Conservation (phyloP, 2,888 invertebrate species). For the Chalcosyrphus nemorum region DNA sequence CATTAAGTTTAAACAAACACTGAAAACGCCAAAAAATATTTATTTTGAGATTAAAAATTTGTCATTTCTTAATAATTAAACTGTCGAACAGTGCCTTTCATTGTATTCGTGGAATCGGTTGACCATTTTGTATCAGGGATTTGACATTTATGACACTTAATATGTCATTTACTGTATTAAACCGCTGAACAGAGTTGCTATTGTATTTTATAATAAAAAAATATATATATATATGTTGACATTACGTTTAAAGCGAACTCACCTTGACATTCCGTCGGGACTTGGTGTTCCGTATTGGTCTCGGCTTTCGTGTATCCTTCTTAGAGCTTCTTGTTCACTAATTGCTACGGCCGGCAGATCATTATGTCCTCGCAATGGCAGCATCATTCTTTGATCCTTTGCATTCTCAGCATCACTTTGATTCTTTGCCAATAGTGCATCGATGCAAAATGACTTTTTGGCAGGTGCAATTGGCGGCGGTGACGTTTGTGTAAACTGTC, state of each 20-base stretch:
- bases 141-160: background rate
- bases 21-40: too few species aligned
- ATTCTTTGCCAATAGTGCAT: slow-evolving; percentile 89
- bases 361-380: slow-evolving; percentile 41
- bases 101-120: background rate
- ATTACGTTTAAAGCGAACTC: slow-evolving; percentile 14
- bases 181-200: background rate
- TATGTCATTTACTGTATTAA: too few species aligned
- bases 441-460: slow-evolving; percentile 94
- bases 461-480: slow-evolving; percentile 75
- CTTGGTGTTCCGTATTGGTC: slow-evolving; percentile 81
- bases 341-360: slow-evolving; percentile 76
- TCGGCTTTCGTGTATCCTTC: slow-evolving; percentile 80
- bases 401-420: slow-evolving; percentile 78
- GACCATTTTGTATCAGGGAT: background rate
- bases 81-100: background rate
- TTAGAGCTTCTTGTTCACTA: slow-evolving; percentile 80
- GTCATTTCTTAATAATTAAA: background rate
- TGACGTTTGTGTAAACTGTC: slow-evolving; percentile 64
- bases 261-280: slow-evolving; percentile 82
- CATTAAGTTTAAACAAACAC: background rate
- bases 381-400: slow-evolving; percentile 72
- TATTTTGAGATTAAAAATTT: background rate
- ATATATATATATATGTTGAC: background rate
- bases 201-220: background rate